Conservation (phyloP, 2,113 vertebrate species). For the Pipra filicauda region DNA sequence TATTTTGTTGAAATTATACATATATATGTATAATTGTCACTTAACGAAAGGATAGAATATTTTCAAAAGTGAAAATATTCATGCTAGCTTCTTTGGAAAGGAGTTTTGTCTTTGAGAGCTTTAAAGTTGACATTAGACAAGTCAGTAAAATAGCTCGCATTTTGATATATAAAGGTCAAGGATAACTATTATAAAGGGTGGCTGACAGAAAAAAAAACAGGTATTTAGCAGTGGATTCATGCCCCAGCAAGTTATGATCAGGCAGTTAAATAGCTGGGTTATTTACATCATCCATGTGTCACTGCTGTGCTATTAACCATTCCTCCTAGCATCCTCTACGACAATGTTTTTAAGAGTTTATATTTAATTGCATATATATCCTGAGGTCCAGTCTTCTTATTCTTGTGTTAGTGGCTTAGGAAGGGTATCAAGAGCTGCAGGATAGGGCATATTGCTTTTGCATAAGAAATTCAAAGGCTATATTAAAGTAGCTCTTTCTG, state of each 20-base stretch:
- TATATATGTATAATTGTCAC: background rate
- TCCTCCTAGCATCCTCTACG: background rate
- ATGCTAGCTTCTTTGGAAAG: background rate
- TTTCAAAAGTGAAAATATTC: background rate
- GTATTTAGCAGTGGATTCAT: background rate
- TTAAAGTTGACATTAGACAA: background rate
- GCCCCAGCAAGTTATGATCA: background rate
- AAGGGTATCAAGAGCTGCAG: background rate
- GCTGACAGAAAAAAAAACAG: background rate
- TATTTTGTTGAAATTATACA: background rate
- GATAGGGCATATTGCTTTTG: background rate
- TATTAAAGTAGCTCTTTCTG: background rate
- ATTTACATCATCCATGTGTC: background rate
- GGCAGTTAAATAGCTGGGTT: background rate
- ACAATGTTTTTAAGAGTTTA: background rate
- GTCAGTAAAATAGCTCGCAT: background rate
- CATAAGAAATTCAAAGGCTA: background rate
- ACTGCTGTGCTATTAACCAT: background rate
- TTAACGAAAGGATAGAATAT: background rate
- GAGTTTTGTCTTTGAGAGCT: background rate
- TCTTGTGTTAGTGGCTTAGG: background rate
- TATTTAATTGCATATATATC: background rate
- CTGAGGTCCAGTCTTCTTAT: background rate
- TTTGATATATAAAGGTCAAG: background rate
- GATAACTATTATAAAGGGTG: background rate